Conservation (phyloP, 2,113 vertebrate species). For the Sialia sialis region DNA sequence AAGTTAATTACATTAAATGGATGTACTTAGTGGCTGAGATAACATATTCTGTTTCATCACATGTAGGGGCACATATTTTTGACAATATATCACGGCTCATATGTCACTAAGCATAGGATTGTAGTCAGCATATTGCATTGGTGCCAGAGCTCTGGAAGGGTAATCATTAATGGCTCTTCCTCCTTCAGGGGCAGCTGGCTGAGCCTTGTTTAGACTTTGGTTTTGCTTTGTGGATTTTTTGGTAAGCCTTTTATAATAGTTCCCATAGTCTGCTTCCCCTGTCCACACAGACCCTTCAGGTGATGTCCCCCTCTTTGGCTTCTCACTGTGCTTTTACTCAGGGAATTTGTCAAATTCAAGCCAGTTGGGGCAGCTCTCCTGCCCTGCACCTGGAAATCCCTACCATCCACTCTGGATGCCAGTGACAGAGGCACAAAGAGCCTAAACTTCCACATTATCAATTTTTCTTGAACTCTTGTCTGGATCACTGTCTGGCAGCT, state of each 20-base stretch:
- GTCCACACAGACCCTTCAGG: neutral
- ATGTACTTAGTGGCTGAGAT: constrained; percentile 4
- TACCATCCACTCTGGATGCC: neutral
- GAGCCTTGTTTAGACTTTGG: neutral
- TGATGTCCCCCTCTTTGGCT: neutral
- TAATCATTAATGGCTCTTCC: neutral
- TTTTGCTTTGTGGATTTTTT: neutral
- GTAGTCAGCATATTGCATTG: neutral
- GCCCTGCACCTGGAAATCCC: neutral
- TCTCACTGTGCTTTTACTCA: neutral
- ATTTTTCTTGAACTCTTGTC: neutral
- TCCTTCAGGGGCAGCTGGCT: neutral
- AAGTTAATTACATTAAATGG: constrained; percentile 39
- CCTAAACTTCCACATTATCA: neutral
- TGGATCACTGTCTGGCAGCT: neutral
- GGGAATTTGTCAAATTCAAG: neutral
- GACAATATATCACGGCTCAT: neutral
- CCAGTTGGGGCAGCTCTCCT: neutral
- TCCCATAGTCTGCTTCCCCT: neutral
- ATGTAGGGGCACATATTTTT: neutral
- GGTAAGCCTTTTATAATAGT: neutral
- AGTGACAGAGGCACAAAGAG: neutral
- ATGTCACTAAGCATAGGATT: neutral
- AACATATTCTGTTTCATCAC: constrained; percentile 30
- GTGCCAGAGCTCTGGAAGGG: neutral